Evolutionary conservation across 2,888 invertebrate genomes (phyloP).

Genomic region (Trachelus troglodyta): DNA sequence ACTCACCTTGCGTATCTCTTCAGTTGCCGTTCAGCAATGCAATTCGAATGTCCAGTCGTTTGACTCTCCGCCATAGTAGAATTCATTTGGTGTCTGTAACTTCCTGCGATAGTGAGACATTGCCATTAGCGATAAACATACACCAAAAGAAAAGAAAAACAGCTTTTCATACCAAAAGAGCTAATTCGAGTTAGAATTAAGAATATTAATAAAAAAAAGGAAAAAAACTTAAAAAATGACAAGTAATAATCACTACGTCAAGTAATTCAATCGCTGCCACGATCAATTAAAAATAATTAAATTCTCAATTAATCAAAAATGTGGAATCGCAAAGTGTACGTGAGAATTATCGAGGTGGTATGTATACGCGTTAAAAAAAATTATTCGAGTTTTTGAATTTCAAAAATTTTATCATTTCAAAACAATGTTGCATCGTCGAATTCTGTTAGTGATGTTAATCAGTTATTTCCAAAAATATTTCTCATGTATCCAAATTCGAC

Average conservation of each 20-base stretch:
- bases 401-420: background rate
- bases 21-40: constrained; percentile 57
- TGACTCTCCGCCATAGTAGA: background rate
- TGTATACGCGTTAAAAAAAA: constrained; percentile 27
- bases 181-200: constrained; percentile 14
- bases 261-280: background rate
- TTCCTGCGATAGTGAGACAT: background rate
- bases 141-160: constrained; percentile 10
- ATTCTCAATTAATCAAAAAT: constrained; percentile 28
- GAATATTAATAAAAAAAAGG: constrained; percentile 3
- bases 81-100: background rate
- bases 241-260: constrained; percentile 23
- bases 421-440: background rate
- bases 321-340: constrained; percentile 63
- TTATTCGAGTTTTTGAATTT: background rate
- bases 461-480: background rate
- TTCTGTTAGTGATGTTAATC: background rate
- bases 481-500: background rate
- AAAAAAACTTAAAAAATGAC: constrained; percentile 10
- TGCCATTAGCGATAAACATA: background rate
- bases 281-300: background rate
- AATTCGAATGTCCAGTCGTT: constrained; percentile 34
- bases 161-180: too few relatives aligned
- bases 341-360: constrained; percentile 63
- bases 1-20: constrained; percentile 49